A percentile compares a stretch with the other conserved stretches of the same genome.
phyloP scores from a whole-genome alignment of 2,113 vertebrate genomes.

The Eulemur rufifrons region DNA sequence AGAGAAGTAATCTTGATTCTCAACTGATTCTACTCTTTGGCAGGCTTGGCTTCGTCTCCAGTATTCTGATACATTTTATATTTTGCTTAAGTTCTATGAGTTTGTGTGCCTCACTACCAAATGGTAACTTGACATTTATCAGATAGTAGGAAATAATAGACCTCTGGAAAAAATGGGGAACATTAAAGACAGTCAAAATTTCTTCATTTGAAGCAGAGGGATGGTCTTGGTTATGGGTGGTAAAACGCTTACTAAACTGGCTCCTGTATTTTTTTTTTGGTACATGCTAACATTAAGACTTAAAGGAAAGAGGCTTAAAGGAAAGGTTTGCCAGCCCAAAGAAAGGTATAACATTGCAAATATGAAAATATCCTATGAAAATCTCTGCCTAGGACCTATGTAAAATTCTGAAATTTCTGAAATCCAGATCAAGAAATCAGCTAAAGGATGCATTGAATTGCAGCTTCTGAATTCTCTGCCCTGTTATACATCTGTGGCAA shows the following conservation, averaged over 20 bases:
- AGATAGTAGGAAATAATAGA: neutral
- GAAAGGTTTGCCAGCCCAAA: neutral
- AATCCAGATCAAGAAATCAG: constrained; percentile 47
- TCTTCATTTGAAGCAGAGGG: neutral
- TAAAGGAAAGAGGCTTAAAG: neutral
- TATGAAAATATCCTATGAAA: neutral
- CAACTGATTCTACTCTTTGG: neutral
- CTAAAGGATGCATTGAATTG: neutral
- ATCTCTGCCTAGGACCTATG: neutral
- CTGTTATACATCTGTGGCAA: neutral
- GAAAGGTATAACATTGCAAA: neutral
- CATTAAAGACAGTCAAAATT: neutral
- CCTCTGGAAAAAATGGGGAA: neutral
- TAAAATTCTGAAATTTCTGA: constrained; percentile 46
- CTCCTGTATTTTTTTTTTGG: neutral
- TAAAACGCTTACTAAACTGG: neutral
- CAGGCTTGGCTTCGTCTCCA: neutral
- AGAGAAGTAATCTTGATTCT: neutral
- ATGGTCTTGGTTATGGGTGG: neutral
- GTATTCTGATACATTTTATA: neutral
- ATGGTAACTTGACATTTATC: constrained; percentile 33
- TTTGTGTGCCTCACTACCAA: neutral
- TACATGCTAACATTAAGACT: neutral
- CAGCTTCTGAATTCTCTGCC: constrained; percentile 25
- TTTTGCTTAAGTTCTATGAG: constrained; percentile 17